Conservation (phyloP, 2,113 vertebrate genomes). For the Varanus salvator region DNA sequence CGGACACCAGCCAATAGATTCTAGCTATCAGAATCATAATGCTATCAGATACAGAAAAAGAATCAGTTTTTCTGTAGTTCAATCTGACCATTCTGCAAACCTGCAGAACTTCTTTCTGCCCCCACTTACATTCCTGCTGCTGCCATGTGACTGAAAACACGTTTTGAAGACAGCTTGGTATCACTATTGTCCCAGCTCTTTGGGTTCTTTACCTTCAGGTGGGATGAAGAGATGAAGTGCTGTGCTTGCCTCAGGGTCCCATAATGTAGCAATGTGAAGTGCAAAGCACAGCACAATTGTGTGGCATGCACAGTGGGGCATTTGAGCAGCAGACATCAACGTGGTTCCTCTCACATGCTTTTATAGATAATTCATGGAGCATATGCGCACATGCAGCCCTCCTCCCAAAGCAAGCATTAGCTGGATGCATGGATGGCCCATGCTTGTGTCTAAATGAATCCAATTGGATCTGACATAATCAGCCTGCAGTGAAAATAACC, state of each 20-base stretch:
- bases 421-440: neutral
- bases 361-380: neutral
- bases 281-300: too few species aligned
- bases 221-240: neutral
- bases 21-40: neutral
- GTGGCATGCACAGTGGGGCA: too few species aligned
- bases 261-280: neutral
- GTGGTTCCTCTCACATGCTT: neutral
- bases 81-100: neutral
- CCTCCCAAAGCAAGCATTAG: neutral
- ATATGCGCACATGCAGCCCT: neutral
- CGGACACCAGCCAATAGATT: too few species aligned
- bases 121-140: too few species aligned
- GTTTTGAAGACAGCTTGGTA: neutral
- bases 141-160: neutral
- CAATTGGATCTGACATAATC: neutral
- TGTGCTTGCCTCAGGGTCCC: neutral
- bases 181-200: too few species aligned
- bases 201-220: neutral
- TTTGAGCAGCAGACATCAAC: neutral
- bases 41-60: neutral
- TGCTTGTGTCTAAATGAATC: neutral
- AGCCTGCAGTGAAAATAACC: neutral
- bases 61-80: neutral
- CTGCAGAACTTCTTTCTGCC: neutral